phyloP scores from a whole-genome alignment of 2,888 invertebrate genomes.

The Allygus modestus region DNA sequence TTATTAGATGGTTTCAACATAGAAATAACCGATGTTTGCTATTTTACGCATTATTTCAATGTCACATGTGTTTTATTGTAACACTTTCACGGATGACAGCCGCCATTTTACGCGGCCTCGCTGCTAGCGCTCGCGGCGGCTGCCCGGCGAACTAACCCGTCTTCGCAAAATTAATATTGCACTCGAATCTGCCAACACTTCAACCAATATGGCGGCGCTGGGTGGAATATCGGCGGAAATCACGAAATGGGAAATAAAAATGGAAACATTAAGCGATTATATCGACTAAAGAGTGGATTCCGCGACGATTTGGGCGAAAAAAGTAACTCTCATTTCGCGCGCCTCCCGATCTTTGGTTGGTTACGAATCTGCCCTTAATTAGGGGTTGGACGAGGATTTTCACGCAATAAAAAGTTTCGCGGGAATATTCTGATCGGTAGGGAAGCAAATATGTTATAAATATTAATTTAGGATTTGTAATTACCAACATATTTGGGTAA shows the following conservation, averaged over 20 bases:
- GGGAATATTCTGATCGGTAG: not conserved
- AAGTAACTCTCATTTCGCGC: not conserved
- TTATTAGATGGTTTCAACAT: too few relatives aligned
- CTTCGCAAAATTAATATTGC: conserved; percentile 22
- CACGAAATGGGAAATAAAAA: not conserved
- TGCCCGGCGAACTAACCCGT: not conserved
- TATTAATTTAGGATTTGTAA: not conserved
- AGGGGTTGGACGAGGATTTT: not conserved
- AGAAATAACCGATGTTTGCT: not conserved
- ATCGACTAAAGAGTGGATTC: not conserved
- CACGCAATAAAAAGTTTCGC: too few relatives aligned
- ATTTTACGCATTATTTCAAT: not conserved
- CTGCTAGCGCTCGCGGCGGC: not conserved
- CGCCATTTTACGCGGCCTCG: conserved; percentile 33
- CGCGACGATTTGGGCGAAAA: not conserved
- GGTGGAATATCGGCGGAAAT: not conserved
- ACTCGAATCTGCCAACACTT: conserved; percentile 29
- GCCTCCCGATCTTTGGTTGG: not conserved
- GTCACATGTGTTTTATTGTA: not conserved
- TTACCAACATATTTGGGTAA: too few relatives aligned
- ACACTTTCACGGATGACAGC: not conserved
- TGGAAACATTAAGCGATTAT: not conserved
- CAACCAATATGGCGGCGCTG: conserved; percentile 13
- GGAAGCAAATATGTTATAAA: not conserved
- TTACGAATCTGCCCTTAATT: not conserved